Percentiles rank a stretch among this genome's conserved stretches.
Conservation (phyloP, 1,140 invertebrate species). For the Solenopsis fugax region DNA sequence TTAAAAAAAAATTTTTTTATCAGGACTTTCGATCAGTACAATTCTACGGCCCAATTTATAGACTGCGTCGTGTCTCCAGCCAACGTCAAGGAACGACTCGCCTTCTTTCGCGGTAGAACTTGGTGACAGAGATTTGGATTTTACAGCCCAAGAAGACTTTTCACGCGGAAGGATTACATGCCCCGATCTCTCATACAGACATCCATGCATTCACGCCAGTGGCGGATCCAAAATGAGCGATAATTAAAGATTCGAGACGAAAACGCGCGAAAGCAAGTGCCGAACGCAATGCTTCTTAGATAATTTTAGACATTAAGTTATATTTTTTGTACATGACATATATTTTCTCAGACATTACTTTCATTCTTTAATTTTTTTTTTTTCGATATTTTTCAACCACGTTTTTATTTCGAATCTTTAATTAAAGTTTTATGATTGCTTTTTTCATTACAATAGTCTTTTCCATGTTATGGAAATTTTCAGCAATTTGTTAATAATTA, state of each 20-base stretch:
- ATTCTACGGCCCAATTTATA: conserved; percentile 31
- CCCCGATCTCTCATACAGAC: neutral
- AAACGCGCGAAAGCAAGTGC: neutral
- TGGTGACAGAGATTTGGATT: conserved; percentile 14
- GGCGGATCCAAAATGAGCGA: conserved; percentile 23
- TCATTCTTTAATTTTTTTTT: neutral
- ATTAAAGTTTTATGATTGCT: neutral
- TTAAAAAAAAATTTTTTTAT: too few species aligned
- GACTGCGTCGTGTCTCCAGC: conserved; percentile 3
- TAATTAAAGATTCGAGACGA: conserved; percentile 29
- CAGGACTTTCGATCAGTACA: conserved; percentile 9
- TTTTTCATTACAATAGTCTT: neutral
- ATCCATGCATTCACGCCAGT: neutral
- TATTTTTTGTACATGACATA: neutral
- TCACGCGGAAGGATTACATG: conserved; percentile 27
- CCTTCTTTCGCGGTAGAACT: conserved; percentile 10
- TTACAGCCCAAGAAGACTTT: conserved; percentile 38
- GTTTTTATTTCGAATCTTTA: conserved; percentile 26
- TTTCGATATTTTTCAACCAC: neutral
- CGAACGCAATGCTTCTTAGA: neutral
- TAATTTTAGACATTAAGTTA: neutral
- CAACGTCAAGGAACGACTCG: conserved; percentile 10
- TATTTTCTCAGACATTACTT: neutral
- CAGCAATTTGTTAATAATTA: neutral
- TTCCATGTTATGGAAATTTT: neutral